These are phyloP conservation scores for Trichosurus vulpecula DNA, from an alignment of 2,797 vertebrate genomes.

Conservation along the genomic window DNA sequence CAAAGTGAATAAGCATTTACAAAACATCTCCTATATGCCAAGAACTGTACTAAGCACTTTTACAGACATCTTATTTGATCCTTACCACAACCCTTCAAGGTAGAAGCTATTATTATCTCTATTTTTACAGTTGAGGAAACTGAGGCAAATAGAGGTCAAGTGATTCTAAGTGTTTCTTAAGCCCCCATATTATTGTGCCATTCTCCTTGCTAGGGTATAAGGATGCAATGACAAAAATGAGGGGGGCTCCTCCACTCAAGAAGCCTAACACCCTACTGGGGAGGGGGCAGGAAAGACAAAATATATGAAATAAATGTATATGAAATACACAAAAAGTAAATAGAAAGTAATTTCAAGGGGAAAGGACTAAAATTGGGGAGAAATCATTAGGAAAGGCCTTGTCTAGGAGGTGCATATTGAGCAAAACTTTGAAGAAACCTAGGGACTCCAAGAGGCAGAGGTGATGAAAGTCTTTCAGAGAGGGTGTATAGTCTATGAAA, in stretches of 20 bases:
- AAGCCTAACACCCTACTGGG: background rate
- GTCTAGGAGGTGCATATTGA: background rate
- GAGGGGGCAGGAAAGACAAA: background rate
- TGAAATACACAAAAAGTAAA: background rate
- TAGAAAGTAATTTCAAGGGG: background rate
- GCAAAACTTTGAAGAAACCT: background rate
- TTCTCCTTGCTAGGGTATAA: background rate
- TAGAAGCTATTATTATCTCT: background rate
- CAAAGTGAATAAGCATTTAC: background rate
- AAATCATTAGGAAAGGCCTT: background rate
- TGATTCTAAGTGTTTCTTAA: background rate
- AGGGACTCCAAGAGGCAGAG: background rate
- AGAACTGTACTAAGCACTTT: background rate
- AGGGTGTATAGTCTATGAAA: background rate
- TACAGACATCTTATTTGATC: background rate
- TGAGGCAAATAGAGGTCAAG: background rate
- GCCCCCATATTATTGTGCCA: background rate
- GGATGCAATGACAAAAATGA: background rate
- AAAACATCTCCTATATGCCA: background rate
- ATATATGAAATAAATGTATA: background rate
- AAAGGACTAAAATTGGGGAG: background rate
- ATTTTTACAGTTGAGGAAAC: background rate
- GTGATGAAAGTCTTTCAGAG: background rate
- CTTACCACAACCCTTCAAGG: background rate
- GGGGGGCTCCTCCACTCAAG: background rate